phyloP scores from a whole-genome alignment of 2,113 vertebrate species.

The Oxygymnocypris stewartii region DNA sequence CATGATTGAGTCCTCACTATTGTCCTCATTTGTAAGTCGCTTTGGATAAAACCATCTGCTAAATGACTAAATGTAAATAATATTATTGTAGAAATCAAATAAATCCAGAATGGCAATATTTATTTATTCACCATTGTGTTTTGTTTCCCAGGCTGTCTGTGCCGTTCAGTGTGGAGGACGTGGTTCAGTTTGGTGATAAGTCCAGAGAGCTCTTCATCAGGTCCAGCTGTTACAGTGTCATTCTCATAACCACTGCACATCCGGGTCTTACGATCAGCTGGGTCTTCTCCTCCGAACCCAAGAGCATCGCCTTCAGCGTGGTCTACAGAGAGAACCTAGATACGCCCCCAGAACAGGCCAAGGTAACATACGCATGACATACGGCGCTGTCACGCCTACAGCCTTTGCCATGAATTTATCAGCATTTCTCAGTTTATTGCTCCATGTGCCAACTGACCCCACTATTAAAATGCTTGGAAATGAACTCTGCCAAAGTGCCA shows the following conservation, averaged over 20 bases:
- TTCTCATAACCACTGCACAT: conserved; percentile 78
- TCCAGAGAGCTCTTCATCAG: conserved; percentile 88
- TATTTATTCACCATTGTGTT: not conserved
- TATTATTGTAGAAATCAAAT: not conserved
- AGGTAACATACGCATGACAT: conserved; percentile 69
- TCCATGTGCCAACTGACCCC: not conserved
- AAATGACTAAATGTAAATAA: no score
- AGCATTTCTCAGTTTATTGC: not conserved
- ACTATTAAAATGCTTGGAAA: not conserved
- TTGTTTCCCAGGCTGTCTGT: conserved; percentile 74
- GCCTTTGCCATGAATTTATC: not conserved
- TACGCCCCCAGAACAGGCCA: conserved; percentile 83
- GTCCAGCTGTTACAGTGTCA: conserved; percentile 88
- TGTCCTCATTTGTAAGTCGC: no score
- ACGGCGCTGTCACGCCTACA: not conserved
- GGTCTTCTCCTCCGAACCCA: conserved; percentile 93
- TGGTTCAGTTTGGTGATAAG: conserved; percentile 80
- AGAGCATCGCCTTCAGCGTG: conserved; percentile 92
- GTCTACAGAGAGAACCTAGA: conserved; percentile 83
- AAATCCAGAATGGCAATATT: not conserved
- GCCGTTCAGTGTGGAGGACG: conserved; percentile 81
- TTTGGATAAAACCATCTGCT: no score
- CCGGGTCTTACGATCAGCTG: conserved; percentile 85
- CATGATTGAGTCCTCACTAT: no score
- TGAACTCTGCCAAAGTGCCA: not conserved